phyloP scores from a whole-genome alignment of 2,113 vertebrate species.

The Mungos mungo region DNA sequence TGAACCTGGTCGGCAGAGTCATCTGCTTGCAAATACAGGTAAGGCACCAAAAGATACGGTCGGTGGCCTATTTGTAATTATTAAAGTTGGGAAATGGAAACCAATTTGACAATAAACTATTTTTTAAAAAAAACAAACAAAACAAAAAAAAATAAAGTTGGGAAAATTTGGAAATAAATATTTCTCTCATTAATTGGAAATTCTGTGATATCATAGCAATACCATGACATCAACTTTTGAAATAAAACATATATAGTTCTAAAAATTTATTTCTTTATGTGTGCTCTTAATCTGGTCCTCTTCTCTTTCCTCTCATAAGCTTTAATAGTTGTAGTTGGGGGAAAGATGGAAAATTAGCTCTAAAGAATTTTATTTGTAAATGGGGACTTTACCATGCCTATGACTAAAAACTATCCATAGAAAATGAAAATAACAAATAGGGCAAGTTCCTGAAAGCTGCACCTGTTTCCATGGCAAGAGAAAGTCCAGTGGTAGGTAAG shows the following conservation, averaged over 20 bases:
- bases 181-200: neutral
- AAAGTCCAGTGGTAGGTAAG: neutral
- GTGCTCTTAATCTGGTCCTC: neutral
- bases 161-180: neutral
- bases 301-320: neutral
- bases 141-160: neutral
- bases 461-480: neutral
- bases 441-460: conserved; percentile 1
- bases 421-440: conserved; percentile 50
- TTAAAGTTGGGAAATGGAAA: neutral
- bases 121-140: too few relatives aligned
- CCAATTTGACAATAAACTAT: too few relatives aligned
- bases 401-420: neutral
- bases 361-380: neutral
- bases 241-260: neutral
- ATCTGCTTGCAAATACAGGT: conserved; percentile 92
- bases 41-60: neutral
- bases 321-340: neutral
- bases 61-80: neutral
- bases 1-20: conserved; percentile 84
- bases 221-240: neutral
- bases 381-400: neutral
- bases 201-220: neutral
- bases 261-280: neutral
- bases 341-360: neutral